Conservation (phyloP, 2,888 invertebrate species). For the Euplagia quadripunctaria region DNA sequence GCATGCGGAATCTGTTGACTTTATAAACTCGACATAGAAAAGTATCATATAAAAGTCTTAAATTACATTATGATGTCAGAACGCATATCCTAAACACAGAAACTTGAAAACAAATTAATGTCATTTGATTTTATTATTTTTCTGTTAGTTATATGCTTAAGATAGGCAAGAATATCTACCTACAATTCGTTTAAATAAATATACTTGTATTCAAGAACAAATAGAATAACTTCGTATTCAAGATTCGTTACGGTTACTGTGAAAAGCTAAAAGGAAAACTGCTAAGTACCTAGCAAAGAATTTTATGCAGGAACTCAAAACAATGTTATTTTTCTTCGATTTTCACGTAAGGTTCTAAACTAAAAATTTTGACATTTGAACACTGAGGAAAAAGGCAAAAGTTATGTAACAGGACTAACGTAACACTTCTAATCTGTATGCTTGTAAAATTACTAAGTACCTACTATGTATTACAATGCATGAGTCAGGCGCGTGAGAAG, state of each 20-base stretch:
- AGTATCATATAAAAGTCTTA: not conserved
- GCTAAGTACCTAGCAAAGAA: too few relatives aligned
- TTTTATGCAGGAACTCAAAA: too few relatives aligned
- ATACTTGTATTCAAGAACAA: too few relatives aligned
- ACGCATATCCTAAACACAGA: not conserved
- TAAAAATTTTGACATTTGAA: not conserved
- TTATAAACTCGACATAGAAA: not conserved
- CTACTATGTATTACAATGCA: slow-evolving; percentile 1
- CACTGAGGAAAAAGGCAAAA: slow-evolving; percentile 2
- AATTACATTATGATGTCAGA: not conserved
- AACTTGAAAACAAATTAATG: not conserved
- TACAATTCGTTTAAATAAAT: too few relatives aligned
- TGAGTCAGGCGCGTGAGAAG: slow-evolving; percentile 5
- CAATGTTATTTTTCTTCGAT: too few relatives aligned
- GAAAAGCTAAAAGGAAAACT: too few relatives aligned
- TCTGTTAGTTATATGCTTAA: too few relatives aligned
- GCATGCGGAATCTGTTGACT: not conserved
- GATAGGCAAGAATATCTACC: too few relatives aligned
- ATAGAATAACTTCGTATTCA: too few relatives aligned
- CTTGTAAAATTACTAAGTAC: not conserved
- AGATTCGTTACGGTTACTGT: too few relatives aligned
- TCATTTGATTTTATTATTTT: not conserved
- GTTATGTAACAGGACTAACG: slow-evolving; percentile 2
- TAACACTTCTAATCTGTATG: not conserved
- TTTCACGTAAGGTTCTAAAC: not conserved